Percentiles rank a stretch among this genome's conserved stretches.
phyloP scores from a whole-genome alignment of 2,888 invertebrate species.

The Pegoplata infirma region DNA sequence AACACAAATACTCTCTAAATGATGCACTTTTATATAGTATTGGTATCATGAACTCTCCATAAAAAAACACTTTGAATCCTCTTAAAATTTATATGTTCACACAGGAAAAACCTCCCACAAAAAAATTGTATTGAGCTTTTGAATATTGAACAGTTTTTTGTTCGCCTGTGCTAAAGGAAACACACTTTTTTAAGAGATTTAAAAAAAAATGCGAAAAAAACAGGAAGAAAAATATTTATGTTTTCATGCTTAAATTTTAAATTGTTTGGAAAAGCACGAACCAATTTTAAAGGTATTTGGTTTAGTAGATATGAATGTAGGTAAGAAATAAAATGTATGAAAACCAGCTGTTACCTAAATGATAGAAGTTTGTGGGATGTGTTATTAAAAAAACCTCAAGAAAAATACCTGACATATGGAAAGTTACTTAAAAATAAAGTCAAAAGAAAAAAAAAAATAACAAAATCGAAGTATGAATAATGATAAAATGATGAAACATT shows the following conservation, averaged over 20 bases:
- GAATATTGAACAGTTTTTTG: background rate
- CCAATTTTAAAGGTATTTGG: background rate
- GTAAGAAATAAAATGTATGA: background rate
- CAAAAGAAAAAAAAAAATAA: too few species aligned
- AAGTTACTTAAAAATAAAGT: background rate
- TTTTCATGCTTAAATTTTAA: background rate
- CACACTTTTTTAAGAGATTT: background rate
- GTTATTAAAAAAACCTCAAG: too few species aligned
- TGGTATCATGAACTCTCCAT: constrained; percentile 55
- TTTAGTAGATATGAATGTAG: background rate
- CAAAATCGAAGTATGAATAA: background rate
- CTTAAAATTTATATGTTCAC: constrained; percentile 16
- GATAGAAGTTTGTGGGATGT: background rate
- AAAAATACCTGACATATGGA: background rate
- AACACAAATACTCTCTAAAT: constrained; percentile 40
- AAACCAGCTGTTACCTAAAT: background rate
- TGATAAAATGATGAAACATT: background rate
- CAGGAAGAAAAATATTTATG: background rate
- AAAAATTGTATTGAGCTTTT: background rate
- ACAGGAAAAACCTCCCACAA: background rate
- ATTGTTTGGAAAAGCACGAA: background rate
- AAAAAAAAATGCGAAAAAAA: background rate
- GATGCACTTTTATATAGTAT: constrained; percentile 54
- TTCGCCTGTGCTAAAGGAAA: background rate
- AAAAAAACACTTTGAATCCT: constrained; percentile 48